Evolutionary conservation across 2,888 invertebrate species (phyloP).

Genomic region (Noctua fimbriata): DNA sequence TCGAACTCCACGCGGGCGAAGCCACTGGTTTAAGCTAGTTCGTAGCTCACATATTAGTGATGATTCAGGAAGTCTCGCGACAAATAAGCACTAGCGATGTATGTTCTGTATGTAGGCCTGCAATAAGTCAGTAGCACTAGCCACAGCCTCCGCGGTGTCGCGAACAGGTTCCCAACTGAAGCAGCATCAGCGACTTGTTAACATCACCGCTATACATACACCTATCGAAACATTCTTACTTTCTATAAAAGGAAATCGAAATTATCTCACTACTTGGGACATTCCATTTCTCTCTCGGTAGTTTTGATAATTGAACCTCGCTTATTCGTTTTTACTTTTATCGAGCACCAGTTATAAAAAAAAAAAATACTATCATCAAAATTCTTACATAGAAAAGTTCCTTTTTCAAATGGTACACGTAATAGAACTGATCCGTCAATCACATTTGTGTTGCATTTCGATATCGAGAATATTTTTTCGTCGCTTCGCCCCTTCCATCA

Average conservation of each 20-base stretch:
- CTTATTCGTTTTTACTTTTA: slow-evolving; percentile 82
- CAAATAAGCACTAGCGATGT: slow-evolving; percentile 46
- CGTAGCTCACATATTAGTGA: slow-evolving; percentile 6
- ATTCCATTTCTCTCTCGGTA: slow-evolving; percentile 88
- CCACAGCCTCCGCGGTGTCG: slow-evolving; percentile 51
- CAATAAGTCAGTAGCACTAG: slow-evolving; percentile 70
- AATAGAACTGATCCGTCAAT: slow-evolving; percentile 53
- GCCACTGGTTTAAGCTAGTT: too few species aligned
- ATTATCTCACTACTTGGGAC: slow-evolving; percentile 86
- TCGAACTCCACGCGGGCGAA: too few species aligned
- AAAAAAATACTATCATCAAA: slow-evolving; percentile 74
- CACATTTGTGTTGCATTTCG: slow-evolving; percentile 54
- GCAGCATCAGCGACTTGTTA: slow-evolving; percentile 75
- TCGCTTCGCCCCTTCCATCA: slow-evolving; percentile 71
- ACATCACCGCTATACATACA: slow-evolving; percentile 76
- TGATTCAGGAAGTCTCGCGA: slow-evolving; percentile 56
- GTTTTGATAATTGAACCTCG: slow-evolving; percentile 85
- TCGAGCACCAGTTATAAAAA: slow-evolving; percentile 70
- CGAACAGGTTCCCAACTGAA: slow-evolving; percentile 77
- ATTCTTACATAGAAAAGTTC: slow-evolving; percentile 71
- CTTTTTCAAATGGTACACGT: slow-evolving; percentile 44
- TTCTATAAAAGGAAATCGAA: slow-evolving; percentile 90
- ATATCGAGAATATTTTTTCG: slow-evolving; percentile 64
- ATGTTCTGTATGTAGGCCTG: slow-evolving; percentile 65
- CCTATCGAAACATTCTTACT: slow-evolving; percentile 87